Base-by-base conservation (phyloP, 2,888 invertebrate species). In the Holacanthella duospinosa region DNA sequence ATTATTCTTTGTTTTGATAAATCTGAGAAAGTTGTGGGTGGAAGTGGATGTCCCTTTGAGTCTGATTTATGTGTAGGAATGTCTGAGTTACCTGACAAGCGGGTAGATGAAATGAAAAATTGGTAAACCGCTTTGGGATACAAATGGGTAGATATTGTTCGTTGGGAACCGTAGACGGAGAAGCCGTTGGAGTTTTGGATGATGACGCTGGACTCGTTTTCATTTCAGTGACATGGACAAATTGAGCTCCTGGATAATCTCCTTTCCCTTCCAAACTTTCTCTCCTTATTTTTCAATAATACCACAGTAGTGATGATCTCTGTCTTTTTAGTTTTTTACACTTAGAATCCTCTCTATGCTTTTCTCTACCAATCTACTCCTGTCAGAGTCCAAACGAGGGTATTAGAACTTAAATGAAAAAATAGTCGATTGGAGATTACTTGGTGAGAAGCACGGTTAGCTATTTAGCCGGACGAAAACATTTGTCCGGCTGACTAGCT, bases 171-270 rank as follows among this genome's bases (percentile, higher is more conserved):
- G 9, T 36, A 16, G 36, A 36, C 9, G 48, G 21, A 48, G 48
- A 9, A 16, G 48, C 4, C 4, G 21, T 16, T 21, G n/a, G n/a
- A 21, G n/a, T 16, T 4, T 21, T 4, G n/a, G 48, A 21, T 21
- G 12, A 9, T 21, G 48, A 48, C 48, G 48, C 48, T 48, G 48
- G 48, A 48, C 12, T 48, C 48, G 16, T 48, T 48, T 48, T 48
- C 48, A 48, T 48, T 48, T 48, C 21, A 4, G 48, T 48, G 48
- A 48, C 48, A 48, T 48, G 48, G 48, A 48, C 48, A 48, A 48
- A 48, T 48, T 48, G 48, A 48, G 48, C 21, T 48, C 48, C 48
- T 48, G 48, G 48, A 48, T 48, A 48, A 48, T 48, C 48, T 48
- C n/a, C 48, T n/a, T 4, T 48, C 48, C 21, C 48, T 48, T 48